phyloP scores from a whole-genome alignment of 2,888 invertebrate genomes.

The Clusia tigrina region DNA sequence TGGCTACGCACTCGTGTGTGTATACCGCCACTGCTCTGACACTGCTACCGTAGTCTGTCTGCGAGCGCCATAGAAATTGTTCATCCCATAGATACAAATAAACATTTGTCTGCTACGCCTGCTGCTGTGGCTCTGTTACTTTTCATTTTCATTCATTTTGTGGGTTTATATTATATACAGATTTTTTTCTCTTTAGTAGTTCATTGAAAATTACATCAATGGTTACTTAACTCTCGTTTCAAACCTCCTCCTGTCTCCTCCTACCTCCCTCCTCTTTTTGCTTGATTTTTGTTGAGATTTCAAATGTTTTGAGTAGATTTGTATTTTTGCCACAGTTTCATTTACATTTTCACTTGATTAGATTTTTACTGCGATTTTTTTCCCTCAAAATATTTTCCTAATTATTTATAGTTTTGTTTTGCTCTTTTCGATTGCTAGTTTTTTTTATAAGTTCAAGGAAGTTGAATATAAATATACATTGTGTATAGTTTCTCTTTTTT shows the following conservation, averaged over 20 bases:
- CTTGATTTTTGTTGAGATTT: neutral
- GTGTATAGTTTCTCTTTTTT: neutral
- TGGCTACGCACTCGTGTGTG: neutral
- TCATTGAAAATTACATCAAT: constrained; percentile 8
- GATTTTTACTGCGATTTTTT: too few species aligned
- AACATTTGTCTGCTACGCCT: neutral
- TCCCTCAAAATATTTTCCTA: too few species aligned
- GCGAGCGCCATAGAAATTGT: neutral
- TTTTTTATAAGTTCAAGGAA: constrained; percentile 7
- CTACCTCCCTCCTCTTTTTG: neutral
- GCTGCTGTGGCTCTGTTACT: neutral
- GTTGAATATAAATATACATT: neutral
- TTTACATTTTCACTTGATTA: too few species aligned
- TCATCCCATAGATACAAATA: neutral
- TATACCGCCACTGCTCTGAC: neutral
- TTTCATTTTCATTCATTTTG: neutral
- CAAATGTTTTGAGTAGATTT: neutral
- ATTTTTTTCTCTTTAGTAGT: neutral
- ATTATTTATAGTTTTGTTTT: neutral
- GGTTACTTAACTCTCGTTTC: neutral
- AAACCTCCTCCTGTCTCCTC: neutral
- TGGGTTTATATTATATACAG: neutral
- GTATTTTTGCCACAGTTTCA: neutral
- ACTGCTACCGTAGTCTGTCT: too few species aligned
- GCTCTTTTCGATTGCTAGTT: neutral